Evolutionary conservation across 1,140 invertebrate genomes (phyloP).

Genomic region (Leptoteleia sp.): DNA sequence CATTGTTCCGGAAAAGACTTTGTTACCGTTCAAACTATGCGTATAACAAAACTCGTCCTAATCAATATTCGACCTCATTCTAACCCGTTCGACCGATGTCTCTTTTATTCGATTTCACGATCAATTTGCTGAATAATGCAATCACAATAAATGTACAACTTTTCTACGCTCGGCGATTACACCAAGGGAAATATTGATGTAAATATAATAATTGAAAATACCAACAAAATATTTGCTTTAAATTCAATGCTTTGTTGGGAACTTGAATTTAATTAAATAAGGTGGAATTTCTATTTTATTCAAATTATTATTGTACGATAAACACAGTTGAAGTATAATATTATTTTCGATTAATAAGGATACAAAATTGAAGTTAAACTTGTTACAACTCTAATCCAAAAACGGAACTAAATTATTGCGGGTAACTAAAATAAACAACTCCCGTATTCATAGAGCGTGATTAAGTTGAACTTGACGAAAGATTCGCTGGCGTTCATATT

Average conservation of each 20-base stretch:
- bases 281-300: no score
- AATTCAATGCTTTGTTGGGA: no score
- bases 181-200: no score
- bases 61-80: conserved; percentile 60
- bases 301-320: no score
- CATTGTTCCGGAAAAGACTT: conserved; percentile 36
- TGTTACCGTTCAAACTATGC: conserved; percentile 22
- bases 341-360: no score
- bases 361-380: no score
- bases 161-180: background rate
- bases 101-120: conserved; percentile 42
- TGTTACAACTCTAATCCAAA: background rate
- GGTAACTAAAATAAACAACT: conserved; percentile 16
- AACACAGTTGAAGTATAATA: no score
- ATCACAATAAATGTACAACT: conserved; percentile 6
- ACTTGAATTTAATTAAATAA: no score
- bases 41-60: conserved; percentile 16
- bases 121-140: conserved; percentile 36
- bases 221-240: no score
- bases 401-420: background rate
- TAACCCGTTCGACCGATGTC: conserved; percentile 12
- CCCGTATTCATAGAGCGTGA: conserved; percentile 38
- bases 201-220: no score
- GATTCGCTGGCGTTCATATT: background rate
- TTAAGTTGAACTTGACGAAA: conserved; percentile 7